These are phyloP conservation scores for Podotricha telesiphe DNA, from an alignment of 2,888 invertebrate species.

Conservation along the genomic window DNA sequence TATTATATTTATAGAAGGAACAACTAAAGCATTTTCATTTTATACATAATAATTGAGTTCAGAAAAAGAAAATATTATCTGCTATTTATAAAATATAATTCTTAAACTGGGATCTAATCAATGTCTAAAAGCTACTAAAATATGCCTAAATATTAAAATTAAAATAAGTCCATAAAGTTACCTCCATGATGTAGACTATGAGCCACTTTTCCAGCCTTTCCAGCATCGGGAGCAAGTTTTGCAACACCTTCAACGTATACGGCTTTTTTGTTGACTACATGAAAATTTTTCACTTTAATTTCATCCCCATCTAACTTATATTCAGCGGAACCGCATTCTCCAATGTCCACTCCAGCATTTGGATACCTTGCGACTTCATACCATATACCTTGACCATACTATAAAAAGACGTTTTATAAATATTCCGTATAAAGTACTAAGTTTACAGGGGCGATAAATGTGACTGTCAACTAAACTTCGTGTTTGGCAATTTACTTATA, in stretches of 20 bases:
- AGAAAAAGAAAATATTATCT: too few species aligned
- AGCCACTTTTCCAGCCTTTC: not conserved
- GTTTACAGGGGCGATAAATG: too few species aligned
- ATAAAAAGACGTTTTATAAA: not conserved
- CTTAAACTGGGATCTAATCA: too few species aligned
- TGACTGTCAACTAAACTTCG: too few species aligned
- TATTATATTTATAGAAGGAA: too few species aligned
- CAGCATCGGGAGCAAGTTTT: conserved; percentile 15
- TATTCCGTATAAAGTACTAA: too few species aligned
- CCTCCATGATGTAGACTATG: conserved; percentile 20
- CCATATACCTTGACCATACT: conserved; percentile 32
- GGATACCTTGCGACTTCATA: conserved; percentile 31
- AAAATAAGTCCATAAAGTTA: conserved; percentile 5
- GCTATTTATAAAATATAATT: too few species aligned
- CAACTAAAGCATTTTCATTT: too few species aligned
- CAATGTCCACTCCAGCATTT: conserved; percentile 11
- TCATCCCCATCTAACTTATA: conserved; percentile 18
- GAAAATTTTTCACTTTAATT: conserved; percentile 11
- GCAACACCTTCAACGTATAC: conserved; percentile 7
- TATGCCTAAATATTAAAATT: too few species aligned
- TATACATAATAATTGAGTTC: too few species aligned
- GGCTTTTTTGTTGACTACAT: conserved; percentile 10
- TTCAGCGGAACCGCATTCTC: conserved; percentile 23
- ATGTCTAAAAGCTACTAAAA: too few species aligned
- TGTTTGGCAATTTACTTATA: too few species aligned